Evolutionary conservation across 2,797 vertebrate species (phyloP), one percentile per base, ranked within the genome.

Genomic region (Pangasius macronema): DNA sequence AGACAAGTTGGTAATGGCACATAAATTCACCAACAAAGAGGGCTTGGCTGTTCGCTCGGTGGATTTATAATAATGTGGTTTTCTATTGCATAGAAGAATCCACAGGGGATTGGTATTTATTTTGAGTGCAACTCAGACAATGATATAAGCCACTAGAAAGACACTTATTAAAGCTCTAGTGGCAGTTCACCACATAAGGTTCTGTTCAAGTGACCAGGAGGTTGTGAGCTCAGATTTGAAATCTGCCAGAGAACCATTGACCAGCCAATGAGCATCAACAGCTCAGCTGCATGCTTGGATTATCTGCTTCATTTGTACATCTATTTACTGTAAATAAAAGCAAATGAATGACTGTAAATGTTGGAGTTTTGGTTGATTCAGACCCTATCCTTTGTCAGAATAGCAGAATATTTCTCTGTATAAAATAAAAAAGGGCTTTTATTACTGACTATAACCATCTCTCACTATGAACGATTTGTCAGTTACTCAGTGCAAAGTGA

Each of bases 21-120:
- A 80, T 80, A 59, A 80, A 57, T 36, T 22, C 68, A 82, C 11
- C 27, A 33, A 63, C 2, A 55, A 61, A 36, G 24, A 67, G 49
- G 3, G 46, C 20, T 22, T 24, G 63, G 51, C 24, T 86, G 76
- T 51, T 75, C 20, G 55, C 22, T 73, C 18, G n/a, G 39, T 55
- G 65, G 39, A 49, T 61, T 65, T 68, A 61, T 16, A 14, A 83
- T 51, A 33, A 24, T 49, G 53, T 59, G 14, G 18, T 18, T 72
- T 81, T 75, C 42, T 27, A 5, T 39, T 55, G 63, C 24, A 39
- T 80, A 4, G 79, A 36, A 86, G 42, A 82, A 51, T 49, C 42
- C 36, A 72, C n/a, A 82, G 39, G 14, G 68, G 22, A 79, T 61
- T 63, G 10, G 39, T 59, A 9, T 73, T 63, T 87, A 55, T 89